phyloP scores from a whole-genome alignment of 2,888 invertebrate species.

The Melieria picta region DNA sequence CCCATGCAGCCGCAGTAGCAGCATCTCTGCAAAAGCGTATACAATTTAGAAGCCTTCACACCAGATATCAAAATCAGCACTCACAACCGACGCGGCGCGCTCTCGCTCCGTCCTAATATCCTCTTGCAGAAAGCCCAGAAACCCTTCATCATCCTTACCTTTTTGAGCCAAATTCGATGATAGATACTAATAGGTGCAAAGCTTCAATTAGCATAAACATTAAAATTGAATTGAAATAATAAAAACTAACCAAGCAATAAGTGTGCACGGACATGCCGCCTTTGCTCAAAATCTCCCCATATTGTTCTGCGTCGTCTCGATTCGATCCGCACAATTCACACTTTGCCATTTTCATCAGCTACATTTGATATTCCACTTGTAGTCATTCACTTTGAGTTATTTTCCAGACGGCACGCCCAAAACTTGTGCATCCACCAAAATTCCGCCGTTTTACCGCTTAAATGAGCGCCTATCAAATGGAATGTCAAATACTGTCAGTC shows the following conservation, averaged over 20 bases:
- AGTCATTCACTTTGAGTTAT: too few species aligned
- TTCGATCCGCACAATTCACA: conserved; percentile 44
- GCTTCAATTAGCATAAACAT: not conserved
- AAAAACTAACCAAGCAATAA: conserved; percentile 75
- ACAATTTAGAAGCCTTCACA: not conserved
- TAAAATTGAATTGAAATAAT: not conserved
- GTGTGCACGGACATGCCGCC: conserved; percentile 75
- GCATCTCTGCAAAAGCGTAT: conserved; percentile 70
- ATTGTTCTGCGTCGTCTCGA: conserved; percentile 38
- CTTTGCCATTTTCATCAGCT: not conserved
- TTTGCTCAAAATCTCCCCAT: conserved; percentile 42
- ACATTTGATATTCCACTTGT: not conserved
- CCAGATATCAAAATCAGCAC: conserved; percentile 43
- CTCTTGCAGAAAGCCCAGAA: conserved; percentile 76
- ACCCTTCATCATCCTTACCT: conserved; percentile 75
- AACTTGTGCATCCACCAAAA: not conserved
- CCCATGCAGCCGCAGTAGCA: conserved; percentile 73
- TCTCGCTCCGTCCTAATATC: conserved; percentile 77
- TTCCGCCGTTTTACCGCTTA: conserved; percentile 17
- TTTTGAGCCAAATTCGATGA: conserved; percentile 77
- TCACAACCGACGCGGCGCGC: conserved; percentile 75
- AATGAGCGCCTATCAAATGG: not conserved
- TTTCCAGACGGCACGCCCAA: not conserved
- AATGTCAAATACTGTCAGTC: not conserved
- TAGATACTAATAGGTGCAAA: conserved; percentile 68